These are phyloP conservation scores for Oscheius sp. DNA, from an alignment of 2,888 invertebrate genomes.

Conservation along the genomic window DNA sequence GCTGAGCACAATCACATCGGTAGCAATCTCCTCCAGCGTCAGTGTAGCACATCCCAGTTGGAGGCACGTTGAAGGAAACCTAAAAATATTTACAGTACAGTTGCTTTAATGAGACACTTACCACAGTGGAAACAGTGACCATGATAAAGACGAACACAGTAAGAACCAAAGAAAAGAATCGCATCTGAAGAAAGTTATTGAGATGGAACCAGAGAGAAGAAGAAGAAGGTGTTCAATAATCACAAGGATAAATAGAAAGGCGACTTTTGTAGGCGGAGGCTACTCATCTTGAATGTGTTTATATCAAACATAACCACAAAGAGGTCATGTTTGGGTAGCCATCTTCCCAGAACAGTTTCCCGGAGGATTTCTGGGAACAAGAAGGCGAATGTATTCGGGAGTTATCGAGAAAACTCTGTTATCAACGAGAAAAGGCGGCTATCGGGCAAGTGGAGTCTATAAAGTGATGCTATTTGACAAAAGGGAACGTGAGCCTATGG, in stretches of 20 bases:
- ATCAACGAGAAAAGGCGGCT: not conserved
- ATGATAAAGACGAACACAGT: slow-evolving; percentile 41
- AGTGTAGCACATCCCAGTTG: slow-evolving; percentile 51
- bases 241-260: not conserved
- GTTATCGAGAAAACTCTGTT: not conserved
- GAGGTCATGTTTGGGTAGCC: too few species aligned
- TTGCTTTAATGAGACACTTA: not conserved
- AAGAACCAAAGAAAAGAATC: slow-evolving; percentile 42
- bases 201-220: not conserved
- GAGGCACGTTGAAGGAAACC: slow-evolving; percentile 56
- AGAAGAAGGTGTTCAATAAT: not conserved
- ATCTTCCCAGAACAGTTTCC: too few species aligned
- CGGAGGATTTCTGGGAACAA: not conserved
- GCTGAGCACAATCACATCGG: slow-evolving; percentile 55
- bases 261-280: too few species aligned
- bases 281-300: too few species aligned
- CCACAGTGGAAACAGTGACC: slow-evolving; percentile 34
- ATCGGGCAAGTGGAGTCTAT: too few species aligned
- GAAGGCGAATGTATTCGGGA: not conserved
- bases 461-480: too few species aligned
- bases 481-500: too few species aligned
- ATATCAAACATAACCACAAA: too few species aligned
- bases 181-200: slow-evolving; percentile 35
- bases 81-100: slow-evolving; percentile 19
- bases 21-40: slow-evolving; percentile 55